Percentiles rank a stretch among this genome's conserved stretches.
phyloP scores from a whole-genome alignment of 2,113 vertebrate species.

The Pelmatolapia mariae region DNA sequence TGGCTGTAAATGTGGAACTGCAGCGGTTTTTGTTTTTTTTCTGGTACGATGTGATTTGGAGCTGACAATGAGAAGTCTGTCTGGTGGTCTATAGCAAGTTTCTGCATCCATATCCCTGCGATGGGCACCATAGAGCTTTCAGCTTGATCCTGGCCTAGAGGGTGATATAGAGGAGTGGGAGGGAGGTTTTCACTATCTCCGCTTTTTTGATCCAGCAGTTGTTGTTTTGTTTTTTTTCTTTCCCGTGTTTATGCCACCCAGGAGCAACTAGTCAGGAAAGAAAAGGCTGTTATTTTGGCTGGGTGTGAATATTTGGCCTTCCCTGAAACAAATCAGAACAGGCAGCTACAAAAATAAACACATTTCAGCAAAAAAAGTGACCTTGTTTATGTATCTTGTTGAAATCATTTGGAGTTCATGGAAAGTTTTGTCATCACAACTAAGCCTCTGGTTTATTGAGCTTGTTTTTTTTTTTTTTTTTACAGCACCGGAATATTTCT shows the following conservation, averaged over 20 bases:
- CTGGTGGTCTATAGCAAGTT: background rate
- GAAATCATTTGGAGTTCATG: background rate
- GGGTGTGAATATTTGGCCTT: conserved; percentile 33
- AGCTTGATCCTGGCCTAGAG: background rate
- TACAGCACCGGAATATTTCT: background rate
- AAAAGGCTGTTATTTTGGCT: background rate
- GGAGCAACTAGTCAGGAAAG: conserved; percentile 9
- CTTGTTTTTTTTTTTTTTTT: background rate
- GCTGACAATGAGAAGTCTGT: background rate
- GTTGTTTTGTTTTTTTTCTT: background rate
- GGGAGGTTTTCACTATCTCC: background rate
- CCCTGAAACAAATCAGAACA: conserved; percentile 4
- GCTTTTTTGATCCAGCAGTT: conserved; percentile 19
- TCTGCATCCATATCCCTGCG: background rate
- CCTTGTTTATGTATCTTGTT: conserved; percentile 28
- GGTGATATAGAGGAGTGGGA: background rate
- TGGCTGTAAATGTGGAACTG: background rate
- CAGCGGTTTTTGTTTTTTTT: fast-evolving
- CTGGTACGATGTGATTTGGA: background rate
- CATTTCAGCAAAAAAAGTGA: background rate
- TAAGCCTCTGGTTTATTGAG: background rate
- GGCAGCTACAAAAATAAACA: conserved; percentile 42
- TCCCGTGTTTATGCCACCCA: conserved; percentile 46
- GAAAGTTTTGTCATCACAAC: conserved; percentile 3
- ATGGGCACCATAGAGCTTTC: background rate